Conservation (phyloP, 1,140 invertebrate species). For the Drosophila asahinai region DNA sequence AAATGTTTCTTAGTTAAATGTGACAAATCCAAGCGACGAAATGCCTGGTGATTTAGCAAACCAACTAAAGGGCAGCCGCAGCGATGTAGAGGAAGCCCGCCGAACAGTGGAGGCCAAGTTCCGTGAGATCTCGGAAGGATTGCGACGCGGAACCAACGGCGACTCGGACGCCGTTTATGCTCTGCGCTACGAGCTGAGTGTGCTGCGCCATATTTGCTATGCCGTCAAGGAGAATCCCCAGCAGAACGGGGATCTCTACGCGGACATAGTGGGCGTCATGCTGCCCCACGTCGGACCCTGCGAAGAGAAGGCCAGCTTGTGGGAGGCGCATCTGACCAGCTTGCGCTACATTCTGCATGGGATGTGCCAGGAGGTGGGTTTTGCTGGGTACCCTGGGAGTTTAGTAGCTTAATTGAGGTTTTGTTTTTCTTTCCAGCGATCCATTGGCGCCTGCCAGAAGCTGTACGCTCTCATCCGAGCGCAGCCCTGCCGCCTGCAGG, state of each 20-base stretch:
- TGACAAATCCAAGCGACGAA: not conserved
- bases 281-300: slow-evolving; percentile 47
- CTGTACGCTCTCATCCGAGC: slow-evolving; percentile 46
- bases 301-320: slow-evolving; percentile 36
- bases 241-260: slow-evolving; percentile 53
- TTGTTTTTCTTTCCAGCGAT: slow-evolving; percentile 20
- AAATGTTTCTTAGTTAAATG: slow-evolving; percentile 24
- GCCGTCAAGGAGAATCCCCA: slow-evolving; percentile 49
- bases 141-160: not conserved
- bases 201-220: slow-evolving; percentile 52
- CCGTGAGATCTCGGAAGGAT: not conserved
- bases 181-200: slow-evolving; percentile 20
- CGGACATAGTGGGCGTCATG: slow-evolving; percentile 46
- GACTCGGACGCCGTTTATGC: slow-evolving; percentile 3
- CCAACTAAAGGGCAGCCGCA: slow-evolving; percentile 33
- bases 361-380: slow-evolving; percentile 47
- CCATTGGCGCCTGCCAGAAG: slow-evolving; percentile 30
- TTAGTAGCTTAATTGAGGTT: not conserved
- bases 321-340: slow-evolving; percentile 55
- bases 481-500: slow-evolving; percentile 43
- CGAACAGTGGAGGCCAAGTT: slow-evolving; percentile 12
- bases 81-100: slow-evolving; percentile 18
- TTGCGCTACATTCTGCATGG: slow-evolving; percentile 59
- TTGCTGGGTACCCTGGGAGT: not conserved
- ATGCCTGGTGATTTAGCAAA: slow-evolving; percentile 42